Base-by-base conservation (phyloP, 2,113 vertebrate species). In the Mionectes macconnelli region DNA sequence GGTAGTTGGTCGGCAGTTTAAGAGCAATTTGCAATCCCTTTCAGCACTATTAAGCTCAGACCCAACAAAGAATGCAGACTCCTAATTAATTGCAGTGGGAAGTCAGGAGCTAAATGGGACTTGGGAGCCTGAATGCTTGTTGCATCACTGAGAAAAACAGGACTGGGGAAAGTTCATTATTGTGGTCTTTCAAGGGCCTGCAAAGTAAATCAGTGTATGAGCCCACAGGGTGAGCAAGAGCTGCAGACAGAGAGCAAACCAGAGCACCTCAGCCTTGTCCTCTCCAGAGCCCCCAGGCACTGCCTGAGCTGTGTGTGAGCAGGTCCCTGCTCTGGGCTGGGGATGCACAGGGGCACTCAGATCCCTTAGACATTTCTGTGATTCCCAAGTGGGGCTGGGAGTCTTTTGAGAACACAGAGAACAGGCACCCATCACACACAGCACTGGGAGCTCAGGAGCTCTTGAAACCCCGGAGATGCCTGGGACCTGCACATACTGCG, bases 1-100 rank as follows among this genome's bases (percentile, higher is more conserved):
- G 80, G 97, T 98, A 96, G 66, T 8, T 35, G 64, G 63, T 30
- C 23, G 30, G 72, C 59, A 87, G 81, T 63, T 67, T 73, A 98
- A 90, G 91, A 90, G 55, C 84, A 75, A 81, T 81, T 45, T 80
- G 78, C 72, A 66, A 92, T 62, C 53, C 59, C 75, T 84, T 70
- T 86, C 88, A 94, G 77, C 88, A 68, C 68, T 56, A 63, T 63
- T 79, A 91, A 84, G 53, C 81, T 92, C 90, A 96, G 85, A 72
- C 30, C 87, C 53, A 72, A 66, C 84, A 84, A 94, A 81, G 87
- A 89, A 84, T 30, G 68, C 64, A 57, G 87, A 55, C 91, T 89
- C 66, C 82, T 91, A 87, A 94, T 91, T 89, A 90, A 91, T 11
- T 90, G 94, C 95, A 83, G 82, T 49, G 85, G 75, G 53, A 91